Evolutionary conservation across 2,797 vertebrate species (phyloP).

Genomic region (Triplophysa yarkandensis): DNA sequence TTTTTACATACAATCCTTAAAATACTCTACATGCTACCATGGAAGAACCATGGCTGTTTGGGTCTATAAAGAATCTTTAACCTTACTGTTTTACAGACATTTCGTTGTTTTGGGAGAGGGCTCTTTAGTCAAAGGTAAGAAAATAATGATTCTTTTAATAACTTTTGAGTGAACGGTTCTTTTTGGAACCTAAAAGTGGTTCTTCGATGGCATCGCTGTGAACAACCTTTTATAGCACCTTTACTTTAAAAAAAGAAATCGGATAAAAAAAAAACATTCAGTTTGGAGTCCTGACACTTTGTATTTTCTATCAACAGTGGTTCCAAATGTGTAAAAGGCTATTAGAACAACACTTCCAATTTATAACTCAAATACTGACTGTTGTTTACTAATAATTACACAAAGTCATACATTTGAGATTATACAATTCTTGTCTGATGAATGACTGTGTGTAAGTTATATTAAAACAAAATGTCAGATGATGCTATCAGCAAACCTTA

Average conservation of each 20-base stretch:
- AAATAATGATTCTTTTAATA: too few species aligned
- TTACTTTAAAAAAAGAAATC: neutral
- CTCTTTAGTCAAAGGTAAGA: too few species aligned
- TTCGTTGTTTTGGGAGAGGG: too few species aligned
- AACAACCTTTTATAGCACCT: too few species aligned
- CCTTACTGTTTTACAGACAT: too few species aligned
- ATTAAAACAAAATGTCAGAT: neutral
- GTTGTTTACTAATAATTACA: neutral
- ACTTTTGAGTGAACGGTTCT: too few species aligned
- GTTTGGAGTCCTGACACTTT: neutral
- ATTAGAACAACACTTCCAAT: neutral
- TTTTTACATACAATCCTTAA: neutral
- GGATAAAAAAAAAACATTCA: neutral
- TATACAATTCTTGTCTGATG: conserved; percentile 33
- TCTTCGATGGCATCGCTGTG: too few species aligned
- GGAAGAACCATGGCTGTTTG: too few species aligned
- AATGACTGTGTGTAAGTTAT: neutral
- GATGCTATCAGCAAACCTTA: neutral
- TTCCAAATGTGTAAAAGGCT: neutral
- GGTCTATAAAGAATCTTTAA: too few species aligned
- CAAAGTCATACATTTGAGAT: neutral
- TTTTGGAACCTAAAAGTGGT: too few species aligned
- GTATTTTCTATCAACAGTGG: neutral
- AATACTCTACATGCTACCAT: too few species aligned
- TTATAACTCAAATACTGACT: neutral